Conservation (phyloP, 2,113 vertebrate genomes). For the Corydoras maculifer region DNA sequence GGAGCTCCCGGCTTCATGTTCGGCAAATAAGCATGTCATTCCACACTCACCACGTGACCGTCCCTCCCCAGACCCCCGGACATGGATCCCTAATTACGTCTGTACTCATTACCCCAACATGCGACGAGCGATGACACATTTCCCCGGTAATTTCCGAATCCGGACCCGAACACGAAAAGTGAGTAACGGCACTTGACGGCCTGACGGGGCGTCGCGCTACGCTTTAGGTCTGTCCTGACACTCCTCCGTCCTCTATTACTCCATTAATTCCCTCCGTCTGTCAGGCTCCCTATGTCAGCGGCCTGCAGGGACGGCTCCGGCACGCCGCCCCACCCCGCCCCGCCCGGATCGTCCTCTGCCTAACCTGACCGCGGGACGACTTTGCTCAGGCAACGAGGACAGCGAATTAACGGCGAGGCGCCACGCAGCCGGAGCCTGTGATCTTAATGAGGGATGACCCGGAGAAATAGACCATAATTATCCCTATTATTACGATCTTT, state of each 20-base stretch:
- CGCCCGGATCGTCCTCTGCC: conserved; percentile 52
- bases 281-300: conserved; percentile 41
- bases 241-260: conserved; percentile 20
- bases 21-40: conserved; percentile 35
- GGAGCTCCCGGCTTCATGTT: conserved; percentile 24
- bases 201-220: conserved; percentile 22
- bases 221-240: conserved; percentile 27
- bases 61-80: conserved; percentile 5
- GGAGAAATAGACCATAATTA: conserved; percentile 57
- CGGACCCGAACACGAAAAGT: conserved; percentile 6
- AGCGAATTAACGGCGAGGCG: conserved; percentile 54
- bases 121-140: conserved; percentile 3
- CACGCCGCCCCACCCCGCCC: conserved; percentile 37
- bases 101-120: conserved; percentile 13
- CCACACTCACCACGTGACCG: conserved; percentile 28
- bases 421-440: conserved; percentile 49
- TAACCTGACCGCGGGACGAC: conserved; percentile 54
- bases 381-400: conserved; percentile 56
- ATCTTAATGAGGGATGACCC: conserved; percentile 58
- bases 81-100: conserved; percentile 31
- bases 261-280: conserved; percentile 42
- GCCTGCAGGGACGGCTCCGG: conserved; percentile 46
- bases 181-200: conserved; percentile 1
- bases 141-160: not conserved
- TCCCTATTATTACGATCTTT: conserved; percentile 54